Base-by-base conservation (phyloP, 2,113 vertebrate genomes). In the Phocoena sinus region DNA sequence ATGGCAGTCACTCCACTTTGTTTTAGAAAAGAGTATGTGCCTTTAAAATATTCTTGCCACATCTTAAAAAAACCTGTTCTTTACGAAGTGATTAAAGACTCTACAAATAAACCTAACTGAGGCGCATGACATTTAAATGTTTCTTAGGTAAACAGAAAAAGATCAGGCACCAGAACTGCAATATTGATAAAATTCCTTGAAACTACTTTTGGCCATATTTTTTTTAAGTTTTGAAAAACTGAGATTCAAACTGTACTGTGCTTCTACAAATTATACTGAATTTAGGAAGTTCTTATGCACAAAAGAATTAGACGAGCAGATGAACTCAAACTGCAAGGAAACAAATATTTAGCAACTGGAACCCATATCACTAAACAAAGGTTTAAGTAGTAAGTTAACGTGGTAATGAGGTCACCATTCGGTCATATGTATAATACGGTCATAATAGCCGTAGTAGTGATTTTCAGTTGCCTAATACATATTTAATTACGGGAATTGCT, bases 31-130 rank as follows among this genome's bases (percentile, higher is more conserved):
- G 88, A 63, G 77, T 65, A 60, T 89, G 58, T 94, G 91, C 41
- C 96, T 95, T 98, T 97, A 63, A 71, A 97, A 97, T 91, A 74
- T n/a, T 81, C 96, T 84, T 93, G 96, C 58, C 90, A 90, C 56
- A 89, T 96, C 95, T 97, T 85, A 53, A 53, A 53, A 53, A 53
- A 96, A 84, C 89, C 62, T 65, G 95, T 95, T 98, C 68, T n/a
- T 91, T 95, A 77, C 12, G 23, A 82, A 87, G 18, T 91, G 91
- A 67, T 76, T 33, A 84, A 26, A 94, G 81, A 97, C 71, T 95
- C 60, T 31, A 0, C 2, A 65, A 28, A 33, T 4, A 94, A 93
- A 58, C 81, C 63, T 88, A 62, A 31, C 53, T 67, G 56, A 93
- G 82, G 67, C 77, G 65, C 62, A 70, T 74, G 79, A 71, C 44